phyloP scores from a whole-genome alignment of 2,113 vertebrate species.

The Oncorhynchus gorbuscha region DNA sequence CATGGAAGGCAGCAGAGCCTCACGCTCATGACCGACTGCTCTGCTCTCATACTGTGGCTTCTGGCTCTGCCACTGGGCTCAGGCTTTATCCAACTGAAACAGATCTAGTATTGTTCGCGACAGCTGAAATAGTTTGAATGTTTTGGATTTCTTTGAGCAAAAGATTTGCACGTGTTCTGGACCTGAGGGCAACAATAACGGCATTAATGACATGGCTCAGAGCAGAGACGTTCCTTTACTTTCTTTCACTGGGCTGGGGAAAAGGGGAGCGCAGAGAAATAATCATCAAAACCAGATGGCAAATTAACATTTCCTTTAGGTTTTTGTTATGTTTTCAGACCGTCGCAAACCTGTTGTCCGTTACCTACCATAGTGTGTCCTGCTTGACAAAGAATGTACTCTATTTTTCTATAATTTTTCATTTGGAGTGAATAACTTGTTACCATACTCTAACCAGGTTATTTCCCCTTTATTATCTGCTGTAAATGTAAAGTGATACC shows the following conservation, averaged over 20 bases:
- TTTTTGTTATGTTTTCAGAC: background rate
- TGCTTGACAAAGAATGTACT: no score
- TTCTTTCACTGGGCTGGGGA: background rate
- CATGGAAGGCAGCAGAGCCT: background rate
- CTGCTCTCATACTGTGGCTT: background rate
- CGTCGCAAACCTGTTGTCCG: background rate
- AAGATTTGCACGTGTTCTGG: background rate
- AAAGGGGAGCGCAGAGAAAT: background rate
- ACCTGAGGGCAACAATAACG: constrained; percentile 7
- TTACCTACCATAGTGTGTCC: background rate
- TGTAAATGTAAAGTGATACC: no score
- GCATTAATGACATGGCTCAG: constrained; percentile 7
- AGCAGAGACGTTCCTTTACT: background rate
- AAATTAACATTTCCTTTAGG: background rate
- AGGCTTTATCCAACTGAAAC: constrained; percentile 1
- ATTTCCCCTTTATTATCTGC: no score
- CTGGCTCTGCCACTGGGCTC: background rate
- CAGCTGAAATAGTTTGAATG: constrained; percentile 6
- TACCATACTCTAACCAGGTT: no score
- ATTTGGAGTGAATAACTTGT: background rate
- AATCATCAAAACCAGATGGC: background rate
- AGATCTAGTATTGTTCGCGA: constrained; percentile 1
- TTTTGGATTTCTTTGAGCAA: constrained; percentile 11
- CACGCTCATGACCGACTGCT: background rate
- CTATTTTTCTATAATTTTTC: background rate